Evolutionary conservation across 2,113 vertebrate genomes (phyloP), one percentile per base, ranked within the genome.

Genomic region (Recurvirostra avosetta): DNA sequence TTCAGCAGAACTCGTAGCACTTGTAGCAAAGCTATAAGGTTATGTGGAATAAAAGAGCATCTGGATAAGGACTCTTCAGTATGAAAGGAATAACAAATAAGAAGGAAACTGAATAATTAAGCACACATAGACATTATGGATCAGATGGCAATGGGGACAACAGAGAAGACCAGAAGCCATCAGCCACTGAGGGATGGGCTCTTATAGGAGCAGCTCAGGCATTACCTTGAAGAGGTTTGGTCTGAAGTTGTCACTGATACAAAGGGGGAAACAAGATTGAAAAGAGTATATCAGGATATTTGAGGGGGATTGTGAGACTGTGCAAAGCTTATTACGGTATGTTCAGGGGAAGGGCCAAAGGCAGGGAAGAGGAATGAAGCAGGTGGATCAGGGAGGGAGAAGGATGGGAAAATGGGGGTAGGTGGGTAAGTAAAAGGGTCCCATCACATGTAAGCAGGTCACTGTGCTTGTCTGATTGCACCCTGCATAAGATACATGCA

Each of bases 181-280:
- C 8, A 53, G 36, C 6, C 32, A 36, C n/a, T 49, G 43, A 19
- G 5, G 21, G 25, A 12, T 2, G 4, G 22, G 21, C 9, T 47
- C 14, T 56, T 63, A 19, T 27, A 43, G 20, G 5, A 49, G 36
- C 7, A 38, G 27, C 18, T 63, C 18, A 36, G 30, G 16, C 11
- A n/a, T 16, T 2, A 2, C 17, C 8, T n/a, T 63, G 25, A 43
- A 56, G 15, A 47, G 12, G 4, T 7, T 63, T 1, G 1, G 5
- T 6, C 18, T 71, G 32, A 72, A 52, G 43, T 85, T 78, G 15
- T 70, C 50, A 36, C 32, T 26, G 15, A 38, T 65, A 78, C 6
- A 52, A 58, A 58, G 7, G 4, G 15, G 9, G 8, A 76, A 72
- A 65, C 9, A 32, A 58, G 15, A 65, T 5, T 20, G 38, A 58